These are phyloP conservation scores for Nematostella vectensis DNA, from an alignment of 92 coral and sea anemone species.

Conservation along the genomic window DNA sequence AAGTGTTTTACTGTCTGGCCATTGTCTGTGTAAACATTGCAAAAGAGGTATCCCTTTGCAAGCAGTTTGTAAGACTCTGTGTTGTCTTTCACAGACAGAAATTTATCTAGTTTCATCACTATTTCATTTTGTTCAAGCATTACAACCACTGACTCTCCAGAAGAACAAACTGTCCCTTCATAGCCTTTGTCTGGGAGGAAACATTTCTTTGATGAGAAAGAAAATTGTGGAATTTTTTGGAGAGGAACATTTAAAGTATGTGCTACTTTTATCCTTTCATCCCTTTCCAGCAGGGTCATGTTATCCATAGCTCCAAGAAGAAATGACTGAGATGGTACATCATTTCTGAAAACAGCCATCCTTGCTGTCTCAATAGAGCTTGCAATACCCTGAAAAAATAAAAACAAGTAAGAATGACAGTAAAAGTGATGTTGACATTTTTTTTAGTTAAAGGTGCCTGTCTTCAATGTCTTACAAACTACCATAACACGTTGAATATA, in stretches of 20 bases:
- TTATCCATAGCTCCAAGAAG: constrained; percentile 47
- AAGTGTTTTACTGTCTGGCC: constrained; percentile 29
- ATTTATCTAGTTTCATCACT: background rate
- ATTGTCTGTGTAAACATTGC: background rate
- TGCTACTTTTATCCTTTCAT: constrained; percentile 24
- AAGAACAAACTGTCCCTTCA: background rate
- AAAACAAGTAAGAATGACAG: background rate
- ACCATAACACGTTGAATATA: background rate
- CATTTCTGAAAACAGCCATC: constrained; percentile 22
- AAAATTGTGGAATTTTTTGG: constrained; percentile 17
- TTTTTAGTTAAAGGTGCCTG: no score
- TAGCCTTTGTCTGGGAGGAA: constrained; percentile 37
- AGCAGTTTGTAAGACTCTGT: background rate
- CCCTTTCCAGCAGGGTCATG: constrained; percentile 23
- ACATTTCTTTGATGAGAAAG: constrained; percentile 25
- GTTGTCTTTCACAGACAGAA: background rate
- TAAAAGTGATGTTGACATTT: background rate
- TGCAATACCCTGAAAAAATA: constrained; percentile 46
- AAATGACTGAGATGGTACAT: constrained; percentile 37
- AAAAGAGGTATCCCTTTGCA: background rate
- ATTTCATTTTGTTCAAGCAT: background rate
- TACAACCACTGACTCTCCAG: background rate
- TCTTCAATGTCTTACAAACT: no score
- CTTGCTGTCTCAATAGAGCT: constrained; percentile 38
- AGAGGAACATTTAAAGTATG: constrained; percentile 20